Base-by-base conservation (phyloP, 1,140 invertebrate species). In the Delia radicum region DNA sequence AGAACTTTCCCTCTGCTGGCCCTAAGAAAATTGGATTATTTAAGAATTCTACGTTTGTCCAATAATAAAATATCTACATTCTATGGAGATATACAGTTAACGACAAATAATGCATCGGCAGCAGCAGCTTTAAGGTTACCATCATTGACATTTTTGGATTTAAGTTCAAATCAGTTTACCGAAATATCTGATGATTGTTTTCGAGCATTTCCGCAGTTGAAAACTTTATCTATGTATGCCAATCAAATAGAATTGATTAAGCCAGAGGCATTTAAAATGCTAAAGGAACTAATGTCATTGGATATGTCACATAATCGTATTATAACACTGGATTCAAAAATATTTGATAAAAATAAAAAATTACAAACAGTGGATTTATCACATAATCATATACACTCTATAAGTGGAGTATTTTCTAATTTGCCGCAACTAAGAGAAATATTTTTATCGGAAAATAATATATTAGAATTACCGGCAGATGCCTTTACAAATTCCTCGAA, bases 231-330 rank as follows among this genome's bases (percentile, higher is more conserved):
- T 0, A 89, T 96, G 31, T 95, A 94, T 83, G 93, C 93, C 80
- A 96, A 96, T 82, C 91, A 91, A 26, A 93, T 97, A 31, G 91
- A 93, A 81, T 87, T 89, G 31, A 90, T 97, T 21, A 91, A 95
- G 78, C 91, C 92, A 77, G 89, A 93, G 79, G 91, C 93, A 4
- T 96, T 97, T 81, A 86, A 89, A 55, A 91, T 91, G 0, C 86
- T 96, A 62, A 88, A 87, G 73, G 89, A 94, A 77, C 87, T 97
- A 8, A 94, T 96, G 87, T 93, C 92, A 2, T 87, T 97, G 76
- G 95, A 97, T 87, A 89, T 96, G 77, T 95, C 94, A 82, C 93
- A 94, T 84, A 96, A 97, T 84, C 94, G 93, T 85, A 93, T 97
- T 61, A 91, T 93, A 2, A 90, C 89, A 75, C 87, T 95, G 74